phyloP scores from a whole-genome alignment of 2,888 invertebrate genomes.

The Caenorhabditis sp. region DNA sequence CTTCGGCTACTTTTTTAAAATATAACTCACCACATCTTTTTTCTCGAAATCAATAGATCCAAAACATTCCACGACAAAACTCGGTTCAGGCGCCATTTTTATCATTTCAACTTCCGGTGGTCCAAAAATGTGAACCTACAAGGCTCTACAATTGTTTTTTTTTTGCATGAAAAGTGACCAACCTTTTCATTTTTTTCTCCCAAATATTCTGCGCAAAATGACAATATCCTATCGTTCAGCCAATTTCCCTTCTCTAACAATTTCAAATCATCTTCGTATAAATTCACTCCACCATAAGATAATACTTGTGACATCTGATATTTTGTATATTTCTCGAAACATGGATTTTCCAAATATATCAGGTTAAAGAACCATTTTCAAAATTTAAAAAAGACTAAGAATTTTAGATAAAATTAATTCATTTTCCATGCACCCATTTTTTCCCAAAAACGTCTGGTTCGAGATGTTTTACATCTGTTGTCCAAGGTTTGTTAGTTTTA shows the following conservation, averaged over 20 bases:
- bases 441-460: constrained; percentile 21
- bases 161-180: not conserved
- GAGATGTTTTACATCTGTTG: constrained; percentile 20
- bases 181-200: constrained; percentile 6
- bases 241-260: constrained; percentile 38
- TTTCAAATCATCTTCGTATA: constrained; percentile 14
- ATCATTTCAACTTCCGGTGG: constrained; percentile 36
- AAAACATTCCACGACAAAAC: constrained; percentile 10
- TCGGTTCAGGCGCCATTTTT: not conserved
- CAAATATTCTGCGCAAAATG: constrained; percentile 49
- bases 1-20: not conserved
- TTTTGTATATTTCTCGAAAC: not conserved
- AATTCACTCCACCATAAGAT: constrained; percentile 8
- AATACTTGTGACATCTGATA: constrained; percentile 5
- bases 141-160: too few species aligned
- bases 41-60: constrained; percentile 7
- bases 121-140: constrained; percentile 18
- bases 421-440: constrained; percentile 15
- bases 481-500: constrained; percentile 37
- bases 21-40: constrained; percentile 10
- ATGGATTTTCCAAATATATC: not conserved
- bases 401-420: not conserved
- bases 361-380: not conserved
- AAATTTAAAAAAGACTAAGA: not conserved
- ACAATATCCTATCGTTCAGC: constrained; percentile 54